Evolutionary conservation across 2,797 vertebrate species (phyloP).

Genomic region (Bothrops alternatus): DNA sequence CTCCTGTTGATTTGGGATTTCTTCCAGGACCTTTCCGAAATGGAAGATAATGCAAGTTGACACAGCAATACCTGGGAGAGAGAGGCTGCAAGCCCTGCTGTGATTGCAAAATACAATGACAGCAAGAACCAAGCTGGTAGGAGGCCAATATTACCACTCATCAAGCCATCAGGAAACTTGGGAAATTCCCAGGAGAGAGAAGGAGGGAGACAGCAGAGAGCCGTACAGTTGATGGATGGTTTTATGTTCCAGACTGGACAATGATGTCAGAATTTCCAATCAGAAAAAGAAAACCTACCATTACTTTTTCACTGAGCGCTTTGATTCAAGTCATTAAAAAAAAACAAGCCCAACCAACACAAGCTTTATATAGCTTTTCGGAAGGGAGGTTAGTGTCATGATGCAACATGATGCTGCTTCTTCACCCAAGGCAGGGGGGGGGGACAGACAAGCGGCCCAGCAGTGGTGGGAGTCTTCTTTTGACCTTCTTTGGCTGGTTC

Average conservation of each 20-base stretch:
- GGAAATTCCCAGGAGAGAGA: background rate
- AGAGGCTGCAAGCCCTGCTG: background rate
- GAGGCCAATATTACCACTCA: background rate
- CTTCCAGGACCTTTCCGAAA: background rate
- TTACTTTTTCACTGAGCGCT: conserved; percentile 37
- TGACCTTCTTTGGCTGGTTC: background rate
- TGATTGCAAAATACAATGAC: background rate
- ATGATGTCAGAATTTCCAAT: conserved; percentile 49
- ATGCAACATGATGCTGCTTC: background rate
- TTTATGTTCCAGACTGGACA: conserved; percentile 23
- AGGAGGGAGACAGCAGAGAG: background rate
- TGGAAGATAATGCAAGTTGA: conserved; percentile 24
- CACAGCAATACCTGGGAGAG: conserved; percentile 3
- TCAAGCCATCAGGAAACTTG: conserved; percentile 1
- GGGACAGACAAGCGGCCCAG: background rate
- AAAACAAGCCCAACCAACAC: conserved; percentile 22
- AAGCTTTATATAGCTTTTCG: background rate
- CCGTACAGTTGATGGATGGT: background rate
- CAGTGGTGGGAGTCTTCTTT: accelerated
- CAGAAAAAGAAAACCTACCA: conserved; percentile 23
- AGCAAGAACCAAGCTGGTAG: background rate
- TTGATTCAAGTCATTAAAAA: conserved; percentile 43
- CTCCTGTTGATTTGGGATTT: conserved; percentile 8
- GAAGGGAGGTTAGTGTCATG: background rate
- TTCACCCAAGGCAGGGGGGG: background rate